A percentile compares a stretch with the other conserved stretches of the same genome.
phyloP scores from a whole-genome alignment of 2,113 vertebrate genomes.

The Neopipo cinnamomea region DNA sequence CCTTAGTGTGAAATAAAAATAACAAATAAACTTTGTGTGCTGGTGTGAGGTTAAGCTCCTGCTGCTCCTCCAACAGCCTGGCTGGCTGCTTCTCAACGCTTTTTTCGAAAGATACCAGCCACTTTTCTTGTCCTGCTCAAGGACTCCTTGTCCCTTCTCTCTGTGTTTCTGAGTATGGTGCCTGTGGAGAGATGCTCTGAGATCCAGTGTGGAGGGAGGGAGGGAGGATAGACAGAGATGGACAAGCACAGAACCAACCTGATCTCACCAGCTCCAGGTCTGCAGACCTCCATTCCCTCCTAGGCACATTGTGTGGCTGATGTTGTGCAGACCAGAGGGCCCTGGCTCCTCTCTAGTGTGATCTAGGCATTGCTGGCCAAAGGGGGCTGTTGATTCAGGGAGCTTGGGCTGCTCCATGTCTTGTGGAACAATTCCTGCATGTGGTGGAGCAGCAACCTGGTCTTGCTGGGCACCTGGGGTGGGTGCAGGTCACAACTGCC shows the following conservation, averaged over 20 bases:
- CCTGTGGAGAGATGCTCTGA: neutral
- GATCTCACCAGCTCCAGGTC: neutral
- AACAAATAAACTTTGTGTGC: neutral
- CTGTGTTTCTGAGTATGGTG: neutral
- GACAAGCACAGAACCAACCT: neutral
- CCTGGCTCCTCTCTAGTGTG: neutral
- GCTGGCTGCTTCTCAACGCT: neutral
- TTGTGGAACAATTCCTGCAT: neutral
- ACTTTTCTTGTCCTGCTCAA: neutral
- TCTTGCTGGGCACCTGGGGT: neutral
- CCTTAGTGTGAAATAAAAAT: neutral
- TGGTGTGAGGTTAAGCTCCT: neutral
- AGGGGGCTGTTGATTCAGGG: neutral
- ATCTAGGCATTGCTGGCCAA: neutral
- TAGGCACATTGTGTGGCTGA: neutral
- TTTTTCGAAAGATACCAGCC: neutral
- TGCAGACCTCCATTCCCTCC: neutral
- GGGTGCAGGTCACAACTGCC: neutral
- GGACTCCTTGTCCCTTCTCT: neutral
- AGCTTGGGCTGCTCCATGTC: neutral
- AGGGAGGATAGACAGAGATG: neutral
- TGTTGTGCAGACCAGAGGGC: neutral
- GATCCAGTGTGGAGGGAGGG: rapidly evolving
- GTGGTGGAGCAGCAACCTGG: neutral
- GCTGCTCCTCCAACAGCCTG: neutral